Evolutionary conservation across 2,797 vertebrate species (phyloP).

Genomic region (Sternarchorhynchus goeldii): DNA sequence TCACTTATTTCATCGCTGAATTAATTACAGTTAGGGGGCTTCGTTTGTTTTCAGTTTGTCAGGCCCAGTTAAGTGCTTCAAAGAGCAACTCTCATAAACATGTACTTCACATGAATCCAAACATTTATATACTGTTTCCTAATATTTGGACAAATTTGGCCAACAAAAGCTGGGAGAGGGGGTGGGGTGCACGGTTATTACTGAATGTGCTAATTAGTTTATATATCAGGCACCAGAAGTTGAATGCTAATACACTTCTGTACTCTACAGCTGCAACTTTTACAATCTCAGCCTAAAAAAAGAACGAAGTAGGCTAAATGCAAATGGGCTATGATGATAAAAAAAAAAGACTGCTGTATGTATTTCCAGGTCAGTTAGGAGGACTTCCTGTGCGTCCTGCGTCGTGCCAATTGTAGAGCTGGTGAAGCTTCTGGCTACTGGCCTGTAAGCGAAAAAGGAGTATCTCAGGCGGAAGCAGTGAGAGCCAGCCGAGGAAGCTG

Average conservation of each 20-base stretch:
- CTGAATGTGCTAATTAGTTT: too few relatives aligned
- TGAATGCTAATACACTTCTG: too few relatives aligned
- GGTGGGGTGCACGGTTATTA: too few relatives aligned
- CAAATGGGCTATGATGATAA: too few relatives aligned
- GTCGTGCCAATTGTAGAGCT: slow-evolving; percentile 9
- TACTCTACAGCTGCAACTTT: too few relatives aligned
- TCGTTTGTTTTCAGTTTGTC: slow-evolving; percentile 11
- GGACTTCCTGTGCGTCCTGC: not conserved
- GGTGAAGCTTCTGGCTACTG: slow-evolving; percentile 16
- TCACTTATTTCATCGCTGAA: not conserved
- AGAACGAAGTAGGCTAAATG: too few relatives aligned
- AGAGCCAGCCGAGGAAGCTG: slow-evolving; percentile 18
- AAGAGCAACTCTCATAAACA: not conserved
- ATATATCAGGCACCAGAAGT: too few relatives aligned
- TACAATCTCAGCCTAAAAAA: too few relatives aligned
- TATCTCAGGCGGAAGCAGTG: not conserved
- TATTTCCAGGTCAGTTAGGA: too few relatives aligned
- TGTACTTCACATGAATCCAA: not conserved
- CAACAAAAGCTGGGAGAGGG: too few relatives aligned
- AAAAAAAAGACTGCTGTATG: too few relatives aligned
- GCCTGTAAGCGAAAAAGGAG: not conserved
- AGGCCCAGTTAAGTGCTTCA: slow-evolving; percentile 1
- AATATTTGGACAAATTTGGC: too few relatives aligned
- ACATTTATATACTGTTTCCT: slow-evolving; percentile 2
- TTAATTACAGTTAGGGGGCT: not conserved